A percentile compares a stretch with the other conserved stretches of the same genome.
phyloP scores from a whole-genome alignment of 2,888 invertebrate genomes.

The Bedellia somnulentella region DNA sequence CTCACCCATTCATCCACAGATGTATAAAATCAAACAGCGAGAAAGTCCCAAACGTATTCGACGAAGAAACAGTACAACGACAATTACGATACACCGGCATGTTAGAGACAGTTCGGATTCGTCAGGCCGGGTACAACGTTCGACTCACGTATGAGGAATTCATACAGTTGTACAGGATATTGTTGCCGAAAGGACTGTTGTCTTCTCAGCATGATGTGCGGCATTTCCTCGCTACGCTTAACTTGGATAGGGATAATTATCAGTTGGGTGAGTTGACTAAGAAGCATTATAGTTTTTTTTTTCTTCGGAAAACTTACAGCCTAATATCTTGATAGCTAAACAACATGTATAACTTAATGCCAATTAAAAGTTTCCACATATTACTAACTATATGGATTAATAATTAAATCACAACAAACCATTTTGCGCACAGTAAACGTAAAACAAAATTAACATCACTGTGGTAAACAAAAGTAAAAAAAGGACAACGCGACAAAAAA shows the following conservation, averaged over 20 bases:
- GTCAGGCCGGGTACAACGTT: conserved; percentile 95
- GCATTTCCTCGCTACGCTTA: conserved; percentile 79
- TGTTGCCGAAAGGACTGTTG: conserved; percentile 82
- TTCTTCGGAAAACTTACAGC: too few relatives aligned
- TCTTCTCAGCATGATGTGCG: conserved; percentile 87
- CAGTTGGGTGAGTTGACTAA: conserved; percentile 71
- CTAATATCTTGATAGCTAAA: too few relatives aligned
- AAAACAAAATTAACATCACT: too few relatives aligned
- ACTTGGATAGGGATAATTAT: conserved; percentile 87
- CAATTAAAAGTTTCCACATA: too few relatives aligned
- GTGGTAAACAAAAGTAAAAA: too few relatives aligned
- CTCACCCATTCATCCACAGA: conserved; percentile 43
- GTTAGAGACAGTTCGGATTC: conserved; percentile 92
- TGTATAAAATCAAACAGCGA: conserved; percentile 96
- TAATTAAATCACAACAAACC: too few relatives aligned
- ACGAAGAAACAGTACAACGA: conserved; percentile 89
- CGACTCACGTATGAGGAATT: conserved; percentile 93
- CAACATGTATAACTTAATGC: too few relatives aligned
- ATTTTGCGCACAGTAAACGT: too few relatives aligned
- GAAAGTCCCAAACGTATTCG: conserved; percentile 90
- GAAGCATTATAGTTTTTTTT: not conserved
- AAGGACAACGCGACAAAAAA: too few relatives aligned
- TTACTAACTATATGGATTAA: too few relatives aligned
- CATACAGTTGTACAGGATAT: conserved; percentile 87
- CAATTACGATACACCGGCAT: conserved; percentile 91